A percentile compares a stretch with the other conserved stretches of the same genome.
Evolutionary conservation across 1,140 invertebrate genomes (phyloP).

Genomic region (Trachymyrmex septentrionalis): DNA sequence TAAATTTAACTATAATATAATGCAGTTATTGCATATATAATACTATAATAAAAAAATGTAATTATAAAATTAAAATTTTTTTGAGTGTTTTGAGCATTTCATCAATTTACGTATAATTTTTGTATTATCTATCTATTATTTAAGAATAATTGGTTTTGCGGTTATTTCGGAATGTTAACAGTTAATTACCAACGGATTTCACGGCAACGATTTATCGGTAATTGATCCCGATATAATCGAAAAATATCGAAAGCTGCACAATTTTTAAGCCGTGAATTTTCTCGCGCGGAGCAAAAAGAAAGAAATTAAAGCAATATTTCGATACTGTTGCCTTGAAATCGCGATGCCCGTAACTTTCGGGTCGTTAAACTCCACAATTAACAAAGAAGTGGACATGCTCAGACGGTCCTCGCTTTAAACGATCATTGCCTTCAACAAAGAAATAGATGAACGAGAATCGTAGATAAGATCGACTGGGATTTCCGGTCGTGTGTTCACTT

Average conservation of each 20-base stretch:
- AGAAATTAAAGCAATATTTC: neutral
- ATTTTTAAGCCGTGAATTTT: neutral
- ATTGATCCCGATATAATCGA: neutral
- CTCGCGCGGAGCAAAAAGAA: neutral
- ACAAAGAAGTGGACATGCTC: constrained; percentile 77
- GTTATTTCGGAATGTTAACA: neutral
- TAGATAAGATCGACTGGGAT: constrained; percentile 78
- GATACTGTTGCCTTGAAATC: neutral
- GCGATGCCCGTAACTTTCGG: constrained; percentile 48
- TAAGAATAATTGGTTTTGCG: too few relatives aligned
- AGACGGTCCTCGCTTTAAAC: constrained; percentile 76
- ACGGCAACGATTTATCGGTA: neutral
- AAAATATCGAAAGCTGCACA: neutral
- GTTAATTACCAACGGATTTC: neutral
- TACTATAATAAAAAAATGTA: too few relatives aligned
- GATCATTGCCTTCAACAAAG: constrained; percentile 78
- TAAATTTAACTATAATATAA: too few relatives aligned
- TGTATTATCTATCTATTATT: too few relatives aligned
- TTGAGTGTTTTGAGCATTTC: too few relatives aligned
- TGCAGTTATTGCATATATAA: too few relatives aligned
- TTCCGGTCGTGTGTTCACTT: constrained; percentile 72
- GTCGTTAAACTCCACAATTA: constrained; percentile 82
- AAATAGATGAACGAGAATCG: constrained; percentile 71
- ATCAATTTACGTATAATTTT: too few relatives aligned
- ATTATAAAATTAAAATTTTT: too few relatives aligned